phyloP scores from a whole-genome alignment of 1,140 invertebrate species.

The Neodiprion fabricii region DNA sequence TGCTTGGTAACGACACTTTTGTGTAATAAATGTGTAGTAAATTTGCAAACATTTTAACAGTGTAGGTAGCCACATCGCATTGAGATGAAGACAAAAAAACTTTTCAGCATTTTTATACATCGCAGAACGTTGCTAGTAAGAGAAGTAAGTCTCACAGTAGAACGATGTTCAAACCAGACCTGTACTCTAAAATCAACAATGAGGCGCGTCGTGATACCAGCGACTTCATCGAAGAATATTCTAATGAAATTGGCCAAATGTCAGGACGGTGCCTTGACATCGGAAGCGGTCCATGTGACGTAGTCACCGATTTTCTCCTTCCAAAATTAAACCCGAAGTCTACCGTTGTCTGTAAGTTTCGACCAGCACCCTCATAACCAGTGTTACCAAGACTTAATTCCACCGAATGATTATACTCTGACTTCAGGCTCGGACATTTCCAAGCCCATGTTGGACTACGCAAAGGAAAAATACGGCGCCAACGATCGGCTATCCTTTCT shows the following conservation, averaged over 20 bases:
- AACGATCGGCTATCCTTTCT: slow-evolving; percentile 64
- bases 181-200: slow-evolving; percentile 67
- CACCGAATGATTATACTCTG: too few species aligned
- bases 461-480: slow-evolving; percentile 62
- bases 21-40: too few species aligned
- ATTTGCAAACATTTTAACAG: too few species aligned
- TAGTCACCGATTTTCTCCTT: slow-evolving; percentile 72
- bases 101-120: too few species aligned
- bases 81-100: too few species aligned
- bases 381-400: too few species aligned
- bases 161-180: neutral
- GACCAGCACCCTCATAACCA: too few species aligned
- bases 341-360: slow-evolving; percentile 43
- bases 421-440: slow-evolving; percentile 72
- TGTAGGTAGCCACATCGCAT: too few species aligned
- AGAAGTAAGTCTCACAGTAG: too few species aligned
- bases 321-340: slow-evolving; percentile 65
- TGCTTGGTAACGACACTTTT: too few species aligned
- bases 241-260: slow-evolving; percentile 60
- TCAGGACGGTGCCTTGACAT: slow-evolving; percentile 69
- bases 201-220: slow-evolving; percentile 74
- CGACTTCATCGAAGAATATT: slow-evolving; percentile 71
- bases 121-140: too few species aligned
- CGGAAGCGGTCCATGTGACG: slow-evolving; percentile 82
- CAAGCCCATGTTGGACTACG: slow-evolving; percentile 73